Evolutionary conservation across 2,113 vertebrate genomes (phyloP), one percentile per base, ranked within the genome.

Genomic region (Catharus minimus): DNA sequence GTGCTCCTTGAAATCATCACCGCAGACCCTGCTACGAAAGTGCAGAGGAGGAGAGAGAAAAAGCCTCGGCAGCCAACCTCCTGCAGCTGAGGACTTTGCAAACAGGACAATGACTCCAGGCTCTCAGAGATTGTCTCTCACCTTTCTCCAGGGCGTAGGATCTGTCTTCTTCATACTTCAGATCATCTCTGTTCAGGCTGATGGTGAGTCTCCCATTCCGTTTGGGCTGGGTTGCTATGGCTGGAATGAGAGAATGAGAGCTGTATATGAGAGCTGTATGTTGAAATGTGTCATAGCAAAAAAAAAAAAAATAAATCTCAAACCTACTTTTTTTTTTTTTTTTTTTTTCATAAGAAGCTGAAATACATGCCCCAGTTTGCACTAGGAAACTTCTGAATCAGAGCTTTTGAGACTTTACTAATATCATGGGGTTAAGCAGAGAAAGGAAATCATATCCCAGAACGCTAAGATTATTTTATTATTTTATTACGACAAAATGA

Each of bases 141-240:
- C 92, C 92, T 95, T 97, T 39, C 94, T 95, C 44, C 87, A 94
- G 93, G 86, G 97, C 3, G 56, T 97, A 93, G 97, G 97, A 96
- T 97, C 92, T 90, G 75, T 97, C 86, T 68, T 93, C 91, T 97
- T 96, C 95, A 88, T 98, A 39, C 86, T 96, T 77, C 96, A 79
- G 60, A 53, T 96, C 96, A 95, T 94, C 49, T 97, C 92, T 68
- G 97, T 97, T 60, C 89, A 95, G 77, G 98, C 98, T 90, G 97
- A 98, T 71, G 98, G 98, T 98, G 95, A 98, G 98, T 97, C 39
- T 52, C 67, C 67, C 67, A 18, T 75, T 84, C 88, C 82, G 61
- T 82, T 74, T 41, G 82, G 88, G 87, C 83, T 95, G 90, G 86
- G 94, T 90, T 91, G 32, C 43, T 91, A 11, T 39, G 74, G 38